These are phyloP conservation scores for Anguilla obscura DNA, from an alignment of 2,797 vertebrate genomes.

Conservation along the genomic window DNA sequence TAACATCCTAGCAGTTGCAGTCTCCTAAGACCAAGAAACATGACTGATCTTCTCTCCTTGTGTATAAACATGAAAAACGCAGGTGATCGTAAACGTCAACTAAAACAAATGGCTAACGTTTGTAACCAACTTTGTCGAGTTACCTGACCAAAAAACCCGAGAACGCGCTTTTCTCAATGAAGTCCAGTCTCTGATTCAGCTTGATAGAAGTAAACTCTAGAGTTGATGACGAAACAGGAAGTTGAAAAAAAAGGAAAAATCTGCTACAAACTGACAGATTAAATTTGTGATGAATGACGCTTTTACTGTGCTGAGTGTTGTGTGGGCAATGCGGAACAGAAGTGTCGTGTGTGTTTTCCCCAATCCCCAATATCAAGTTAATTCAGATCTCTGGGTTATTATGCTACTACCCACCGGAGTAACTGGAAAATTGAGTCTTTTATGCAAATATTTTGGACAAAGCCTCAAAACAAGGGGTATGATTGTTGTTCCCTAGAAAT, in stretches of 20 bases:
- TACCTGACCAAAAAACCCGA: not conserved
- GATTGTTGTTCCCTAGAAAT: too few relatives aligned
- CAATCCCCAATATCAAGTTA: too few relatives aligned
- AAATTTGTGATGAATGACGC: too few relatives aligned
- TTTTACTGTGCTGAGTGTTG: too few relatives aligned
- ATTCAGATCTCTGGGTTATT: too few relatives aligned
- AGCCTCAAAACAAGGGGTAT: too few relatives aligned
- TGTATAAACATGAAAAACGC: not conserved
- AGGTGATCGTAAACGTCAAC: not conserved
- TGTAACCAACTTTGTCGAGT: not conserved
- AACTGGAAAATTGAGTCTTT: too few relatives aligned
- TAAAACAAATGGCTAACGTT: not conserved
- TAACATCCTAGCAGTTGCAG: not conserved
- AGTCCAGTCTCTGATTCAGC: not conserved
- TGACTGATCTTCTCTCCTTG: conserved; percentile 6
- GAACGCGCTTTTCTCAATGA: not conserved
- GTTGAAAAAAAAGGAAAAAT: not conserved
- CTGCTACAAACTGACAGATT: not conserved
- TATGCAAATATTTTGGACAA: too few relatives aligned
- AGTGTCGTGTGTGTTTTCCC: too few relatives aligned
- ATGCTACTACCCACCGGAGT: too few relatives aligned
- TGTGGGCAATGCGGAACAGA: too few relatives aligned
- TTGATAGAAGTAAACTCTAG: conserved; percentile 5
- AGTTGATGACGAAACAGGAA: conserved; percentile 44
- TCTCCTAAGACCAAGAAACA: not conserved